Evolutionary conservation across 2,797 vertebrate species (phyloP).

Genomic region (Morelia viridis): DNA sequence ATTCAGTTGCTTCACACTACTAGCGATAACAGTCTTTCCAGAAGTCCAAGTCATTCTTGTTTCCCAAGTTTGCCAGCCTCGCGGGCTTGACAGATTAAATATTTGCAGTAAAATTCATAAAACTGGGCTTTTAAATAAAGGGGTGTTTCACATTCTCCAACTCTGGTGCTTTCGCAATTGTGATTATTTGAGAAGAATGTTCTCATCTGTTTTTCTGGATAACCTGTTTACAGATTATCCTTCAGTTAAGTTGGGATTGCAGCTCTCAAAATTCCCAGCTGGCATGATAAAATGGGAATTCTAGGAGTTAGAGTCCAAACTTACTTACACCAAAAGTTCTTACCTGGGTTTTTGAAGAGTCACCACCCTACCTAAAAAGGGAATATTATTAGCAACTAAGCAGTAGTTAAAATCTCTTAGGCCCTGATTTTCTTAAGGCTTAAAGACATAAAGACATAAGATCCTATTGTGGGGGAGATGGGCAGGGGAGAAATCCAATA

Average conservation of each 20-base stretch:
- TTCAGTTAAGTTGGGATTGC: background rate
- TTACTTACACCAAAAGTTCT: background rate
- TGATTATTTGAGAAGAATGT: background rate
- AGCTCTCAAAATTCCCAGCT: background rate
- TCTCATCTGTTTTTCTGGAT: background rate
- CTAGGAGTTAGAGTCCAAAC: background rate
- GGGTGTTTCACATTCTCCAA: background rate
- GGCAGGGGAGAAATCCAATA: no score
- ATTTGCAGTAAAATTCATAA: background rate
- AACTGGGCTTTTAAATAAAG: background rate
- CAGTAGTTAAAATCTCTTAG: background rate
- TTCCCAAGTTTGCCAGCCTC: background rate
- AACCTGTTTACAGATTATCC: background rate
- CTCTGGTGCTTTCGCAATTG: background rate
- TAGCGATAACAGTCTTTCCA: background rate
- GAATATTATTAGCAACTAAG: background rate
- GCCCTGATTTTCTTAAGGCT: background rate
- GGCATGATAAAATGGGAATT: background rate
- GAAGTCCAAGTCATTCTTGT: background rate
- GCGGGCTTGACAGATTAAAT: background rate
- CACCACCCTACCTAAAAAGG: background rate
- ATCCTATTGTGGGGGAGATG: no score
- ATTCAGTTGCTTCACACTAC: background rate
- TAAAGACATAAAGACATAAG: background rate
- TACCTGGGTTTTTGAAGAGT: background rate